These are phyloP conservation scores for pig (Sus scrofa) DNA, from an alignment of 2,113 vertebrate genomes.

Conservation along the genomic window T2T-Sscrofa CM000812.6:29758001-29758500, in stretches of 20 bases:
- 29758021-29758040: background rate
- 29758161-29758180: slow-evolving; percentile 20
- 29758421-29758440: background rate
- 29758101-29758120: background rate
- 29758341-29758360: background rate
- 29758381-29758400: background rate
- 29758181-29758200: slow-evolving; percentile 22
- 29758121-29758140: slow-evolving; percentile 25
- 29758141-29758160: slow-evolving; percentile 41
- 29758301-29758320: background rate
- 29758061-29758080: slow-evolving; percentile 37
- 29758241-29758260: slow-evolving; percentile 48
- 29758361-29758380: background rate
- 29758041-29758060: slow-evolving; percentile 4
- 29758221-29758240: background rate
- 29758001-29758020: background rate
- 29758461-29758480: background rate
- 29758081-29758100: slow-evolving; percentile 28
- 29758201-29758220: slow-evolving; percentile 48
- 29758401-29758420: background rate
- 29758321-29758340: slow-evolving; percentile 37
- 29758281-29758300: background rate
- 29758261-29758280: slow-evolving; percentile 37
- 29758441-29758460: background rate
- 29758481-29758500: slow-evolving; percentile 23